phyloP scores from a whole-genome alignment of 2,797 vertebrate species.

The Perodicticus potto region DNA sequence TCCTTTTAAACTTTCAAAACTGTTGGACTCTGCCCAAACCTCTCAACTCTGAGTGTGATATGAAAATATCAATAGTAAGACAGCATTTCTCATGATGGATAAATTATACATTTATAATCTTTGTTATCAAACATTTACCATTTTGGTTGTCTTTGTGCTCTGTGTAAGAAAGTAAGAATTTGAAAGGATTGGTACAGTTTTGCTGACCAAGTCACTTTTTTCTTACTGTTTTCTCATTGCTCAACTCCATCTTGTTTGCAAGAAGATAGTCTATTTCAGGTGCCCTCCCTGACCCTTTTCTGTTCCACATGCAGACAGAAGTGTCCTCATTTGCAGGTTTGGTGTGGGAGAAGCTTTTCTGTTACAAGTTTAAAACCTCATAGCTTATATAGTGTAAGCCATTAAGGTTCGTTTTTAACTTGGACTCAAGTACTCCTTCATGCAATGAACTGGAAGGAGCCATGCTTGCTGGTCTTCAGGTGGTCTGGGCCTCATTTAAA shows the following conservation, averaged over 20 bases:
- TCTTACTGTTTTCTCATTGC: not conserved
- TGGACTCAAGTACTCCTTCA: conserved; percentile 83
- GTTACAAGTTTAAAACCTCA: conserved; percentile 85
- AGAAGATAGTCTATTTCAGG: not conserved
- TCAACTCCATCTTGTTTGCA: not conserved
- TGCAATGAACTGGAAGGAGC: conserved; percentile 86
- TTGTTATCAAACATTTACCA: not conserved
- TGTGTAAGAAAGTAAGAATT: conserved; percentile 13
- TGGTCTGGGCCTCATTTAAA: conserved; percentile 80
- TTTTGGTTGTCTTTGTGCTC: not conserved
- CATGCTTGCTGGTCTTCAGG: conserved; percentile 81
- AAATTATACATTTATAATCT: not conserved
- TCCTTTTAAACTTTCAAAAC: conserved; percentile 17
- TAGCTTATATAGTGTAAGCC: conserved; percentile 81
- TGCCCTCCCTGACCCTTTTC: not conserved
- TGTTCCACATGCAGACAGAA: not conserved
- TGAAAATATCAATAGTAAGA: not conserved
- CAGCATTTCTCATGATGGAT: not conserved
- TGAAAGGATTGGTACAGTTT: not conserved
- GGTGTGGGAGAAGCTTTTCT: conserved; percentile 41
- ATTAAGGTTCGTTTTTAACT: conserved; percentile 77
- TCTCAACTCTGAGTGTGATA: not conserved
- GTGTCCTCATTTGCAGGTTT: not conserved
- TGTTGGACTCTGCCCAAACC: not conserved
- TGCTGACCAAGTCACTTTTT: not conserved